Base-by-base conservation (phyloP, 2,797 vertebrate species). In the Lepus townsendii region DNA sequence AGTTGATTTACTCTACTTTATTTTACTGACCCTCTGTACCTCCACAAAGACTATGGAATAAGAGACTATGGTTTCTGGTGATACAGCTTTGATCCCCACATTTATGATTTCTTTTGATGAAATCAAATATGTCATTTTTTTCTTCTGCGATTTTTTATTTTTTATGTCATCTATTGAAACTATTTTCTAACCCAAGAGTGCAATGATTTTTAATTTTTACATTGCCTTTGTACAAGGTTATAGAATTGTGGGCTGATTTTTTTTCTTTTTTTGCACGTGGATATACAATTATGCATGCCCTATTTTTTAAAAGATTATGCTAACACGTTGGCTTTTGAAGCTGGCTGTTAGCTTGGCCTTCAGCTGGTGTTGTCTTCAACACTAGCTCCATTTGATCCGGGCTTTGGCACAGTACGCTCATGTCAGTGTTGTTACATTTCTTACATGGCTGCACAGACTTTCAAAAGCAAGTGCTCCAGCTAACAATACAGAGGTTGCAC, bases 251-350 rank as follows among this genome's bases (percentile, higher is more conserved):
- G 10, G 3, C 54, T 57, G 54, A 57, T 57, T 57, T 57, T 77
- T 22, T 72, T 62, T 54, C 12, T 17, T 66, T 26, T 83, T n/a
- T n/a, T 35, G 19, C 5, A 4, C 30, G 35, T 47, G 27, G 17
- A 47, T 63, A 87, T 42, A n/a, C 26, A 57, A 52, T 88, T 72
- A 54, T 11, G 19, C 12, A 8, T n/a, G 17, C 22, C 17, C 32
- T 24, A 24, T 27, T 65, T 52, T 65, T 83, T 57, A 71, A 88
- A 90, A 85, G 20, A 35, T 22, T 35, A 3, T 30, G n/a, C 4
- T 94, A 76, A 42, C 32, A 30, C 27, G 10, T 32, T 90, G 52
- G 14, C 62, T 66, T 77, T 82, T 94, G 76, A 92, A 76, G 12
- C 52, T 57, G 11, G 22, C 68, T 85, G 4, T 35, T 54, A 35